These are phyloP conservation scores for Teleogryllus oceanicus DNA, from an alignment of 2,888 invertebrate species.

Conservation along the genomic window DNA sequence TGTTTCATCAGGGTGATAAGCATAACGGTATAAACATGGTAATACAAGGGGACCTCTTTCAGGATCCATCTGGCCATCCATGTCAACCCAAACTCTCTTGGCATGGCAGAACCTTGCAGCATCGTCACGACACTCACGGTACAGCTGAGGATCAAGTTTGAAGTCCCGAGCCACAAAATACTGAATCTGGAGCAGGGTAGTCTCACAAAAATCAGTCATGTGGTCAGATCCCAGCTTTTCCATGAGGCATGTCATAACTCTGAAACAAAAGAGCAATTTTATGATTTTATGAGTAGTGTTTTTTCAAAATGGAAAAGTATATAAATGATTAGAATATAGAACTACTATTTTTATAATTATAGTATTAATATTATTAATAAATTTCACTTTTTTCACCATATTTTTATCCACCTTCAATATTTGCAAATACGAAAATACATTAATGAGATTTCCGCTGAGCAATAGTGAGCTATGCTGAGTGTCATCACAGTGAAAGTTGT, in stretches of 20 bases:
- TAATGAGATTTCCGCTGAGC: too few species aligned
- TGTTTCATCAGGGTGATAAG: constrained; percentile 46
- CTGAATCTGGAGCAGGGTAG: constrained; percentile 85
- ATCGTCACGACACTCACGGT: constrained; percentile 82
- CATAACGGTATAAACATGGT: constrained; percentile 80
- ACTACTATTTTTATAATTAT: too few species aligned
- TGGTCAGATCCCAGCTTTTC: constrained; percentile 78
- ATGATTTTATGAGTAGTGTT: too few species aligned
- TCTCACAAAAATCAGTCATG: constrained; percentile 88
- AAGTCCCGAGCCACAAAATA: constrained; percentile 96
- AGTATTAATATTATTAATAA: too few species aligned
- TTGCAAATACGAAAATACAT: too few species aligned
- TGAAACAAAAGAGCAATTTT: constrained; percentile 40
- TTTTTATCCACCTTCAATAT: too few species aligned
- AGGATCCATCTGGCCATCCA: constrained; percentile 63
- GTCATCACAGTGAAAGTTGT: too few species aligned
- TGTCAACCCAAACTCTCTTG: constrained; percentile 68
- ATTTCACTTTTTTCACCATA: too few species aligned
- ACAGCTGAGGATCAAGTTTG: constrained; percentile 84
- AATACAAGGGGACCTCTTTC: constrained; percentile 79
- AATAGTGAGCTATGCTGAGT: too few species aligned
- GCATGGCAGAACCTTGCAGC: constrained; percentile 79
- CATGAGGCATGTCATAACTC: constrained; percentile 90
- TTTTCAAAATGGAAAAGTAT: too few species aligned
- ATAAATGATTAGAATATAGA: too few species aligned